Conservation (phyloP, 1,140 invertebrate species). For the Apis dorsata region DNA sequence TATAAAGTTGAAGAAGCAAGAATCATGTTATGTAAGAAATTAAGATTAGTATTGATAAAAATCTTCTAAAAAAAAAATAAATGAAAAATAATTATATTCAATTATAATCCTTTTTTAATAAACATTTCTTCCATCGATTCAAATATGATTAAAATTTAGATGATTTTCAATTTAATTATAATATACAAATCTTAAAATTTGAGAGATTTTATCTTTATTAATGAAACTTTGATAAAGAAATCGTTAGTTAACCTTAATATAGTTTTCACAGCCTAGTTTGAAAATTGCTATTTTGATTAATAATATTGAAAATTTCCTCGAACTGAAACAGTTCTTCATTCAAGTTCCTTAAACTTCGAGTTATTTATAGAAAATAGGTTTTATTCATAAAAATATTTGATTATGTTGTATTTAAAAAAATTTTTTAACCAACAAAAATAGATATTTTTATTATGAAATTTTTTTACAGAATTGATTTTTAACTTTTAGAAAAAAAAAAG, state of each 20-base stretch:
- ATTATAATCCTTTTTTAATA: neutral
- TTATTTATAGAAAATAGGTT: neutral
- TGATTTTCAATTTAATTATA: neutral
- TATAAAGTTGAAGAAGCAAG: neutral
- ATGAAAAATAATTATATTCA: neutral
- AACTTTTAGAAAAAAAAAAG: neutral
- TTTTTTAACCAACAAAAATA: neutral
- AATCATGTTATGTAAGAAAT: neutral
- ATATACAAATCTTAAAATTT: neutral
- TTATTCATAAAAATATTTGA: neutral
- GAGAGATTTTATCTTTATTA: neutral
- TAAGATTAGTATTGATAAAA: neutral
- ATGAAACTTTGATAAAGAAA: neutral
- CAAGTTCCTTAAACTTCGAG: neutral
- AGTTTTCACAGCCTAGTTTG: neutral
- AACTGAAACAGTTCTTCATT: neutral
- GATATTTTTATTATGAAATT: too few relatives aligned
- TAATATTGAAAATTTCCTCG: conserved; percentile 2
- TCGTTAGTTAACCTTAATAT: too few relatives aligned
- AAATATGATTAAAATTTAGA: neutral
- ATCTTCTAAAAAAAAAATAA: neutral
- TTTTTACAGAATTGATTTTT: neutral
- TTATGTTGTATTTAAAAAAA: neutral
- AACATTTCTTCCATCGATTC: too few relatives aligned
- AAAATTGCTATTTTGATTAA: conserved; percentile 7